Percentiles rank a stretch among this genome's conserved stretches.
phyloP scores from a whole-genome alignment of 2,113 vertebrate species.

The Antechinus stuartii region DNA sequence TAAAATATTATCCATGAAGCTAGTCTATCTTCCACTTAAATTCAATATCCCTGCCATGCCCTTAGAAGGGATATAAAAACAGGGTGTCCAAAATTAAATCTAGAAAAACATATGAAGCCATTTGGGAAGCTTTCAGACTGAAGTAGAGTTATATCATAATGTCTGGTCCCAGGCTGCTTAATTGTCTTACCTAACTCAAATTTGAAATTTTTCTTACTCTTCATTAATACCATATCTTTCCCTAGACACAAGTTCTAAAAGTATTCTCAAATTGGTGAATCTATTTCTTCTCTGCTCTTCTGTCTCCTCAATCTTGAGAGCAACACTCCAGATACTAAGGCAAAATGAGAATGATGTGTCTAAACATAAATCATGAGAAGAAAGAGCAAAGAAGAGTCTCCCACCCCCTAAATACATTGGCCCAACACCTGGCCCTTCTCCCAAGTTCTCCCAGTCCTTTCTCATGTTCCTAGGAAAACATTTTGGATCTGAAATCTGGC shows the following conservation, averaged over 20 bases:
- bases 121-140: not conserved
- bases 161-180: not conserved
- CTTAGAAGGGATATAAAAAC: not conserved
- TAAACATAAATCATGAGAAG: not conserved
- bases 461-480: constrained; percentile 56
- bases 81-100: not conserved
- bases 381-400: not conserved
- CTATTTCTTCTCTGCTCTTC: constrained; percentile 46
- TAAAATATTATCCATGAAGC: not conserved
- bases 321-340: constrained; percentile 46
- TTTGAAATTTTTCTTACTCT: constrained; percentile 36
- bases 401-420: constrained; percentile 16
- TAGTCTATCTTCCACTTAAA: not conserved
- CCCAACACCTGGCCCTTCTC: constrained; percentile 25
- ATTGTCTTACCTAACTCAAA: constrained; percentile 36
- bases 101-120: not conserved
- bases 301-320: constrained; percentile 36
- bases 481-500: constrained; percentile 38
- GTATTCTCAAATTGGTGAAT: constrained; percentile 23
- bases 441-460: constrained; percentile 47
- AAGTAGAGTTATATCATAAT: constrained; percentile 8
- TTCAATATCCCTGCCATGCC: not conserved
- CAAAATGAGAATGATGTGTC: constrained; percentile 35
- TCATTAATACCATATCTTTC: not conserved
- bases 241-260: constrained; percentile 20